phyloP scores from a whole-genome alignment of 2,113 vertebrate genomes.

The Poecilia latipinna region DNA sequence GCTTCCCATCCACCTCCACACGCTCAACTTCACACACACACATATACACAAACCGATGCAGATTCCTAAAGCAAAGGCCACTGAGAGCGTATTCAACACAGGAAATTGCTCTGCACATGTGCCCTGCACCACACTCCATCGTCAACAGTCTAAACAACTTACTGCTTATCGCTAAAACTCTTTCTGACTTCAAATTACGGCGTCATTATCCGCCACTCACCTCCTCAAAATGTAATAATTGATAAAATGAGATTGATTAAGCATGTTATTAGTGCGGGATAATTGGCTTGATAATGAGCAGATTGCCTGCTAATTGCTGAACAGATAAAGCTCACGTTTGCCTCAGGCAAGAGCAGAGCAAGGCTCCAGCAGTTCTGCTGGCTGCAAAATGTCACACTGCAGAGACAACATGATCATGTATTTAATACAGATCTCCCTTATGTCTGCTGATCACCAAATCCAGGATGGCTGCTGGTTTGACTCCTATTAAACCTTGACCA shows the following conservation, averaged over 20 bases:
- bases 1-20: slow-evolving; percentile 42
- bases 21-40: slow-evolving; percentile 44
- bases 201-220: slow-evolving; percentile 58
- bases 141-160: slow-evolving; percentile 59
- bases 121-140: slow-evolving; percentile 20
- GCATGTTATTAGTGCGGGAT: slow-evolving; percentile 72
- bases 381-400: slow-evolving; percentile 23
- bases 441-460: not conserved
- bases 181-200: slow-evolving; percentile 60
- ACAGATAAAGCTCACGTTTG: slow-evolving; percentile 62
- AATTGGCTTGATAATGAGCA: slow-evolving; percentile 76
- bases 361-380: slow-evolving; percentile 27
- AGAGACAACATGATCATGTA: slow-evolving; percentile 1
- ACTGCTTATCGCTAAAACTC: slow-evolving; percentile 63
- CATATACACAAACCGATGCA: slow-evolving; percentile 18
- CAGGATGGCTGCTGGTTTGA: too few relatives aligned
- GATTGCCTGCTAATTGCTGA: slow-evolving; percentile 73
- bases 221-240: slow-evolving; percentile 75
- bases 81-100: not conserved
- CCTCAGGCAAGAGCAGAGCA: slow-evolving; percentile 45
- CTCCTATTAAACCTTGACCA: too few relatives aligned
- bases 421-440: slow-evolving; percentile 14
- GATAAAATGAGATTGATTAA: slow-evolving; percentile 77
- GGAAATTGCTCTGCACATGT: slow-evolving; percentile 10
- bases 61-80: slow-evolving; percentile 1